Conservation (phyloP, 1,140 invertebrate species). For the Cherax quadricarinatus region DNA sequence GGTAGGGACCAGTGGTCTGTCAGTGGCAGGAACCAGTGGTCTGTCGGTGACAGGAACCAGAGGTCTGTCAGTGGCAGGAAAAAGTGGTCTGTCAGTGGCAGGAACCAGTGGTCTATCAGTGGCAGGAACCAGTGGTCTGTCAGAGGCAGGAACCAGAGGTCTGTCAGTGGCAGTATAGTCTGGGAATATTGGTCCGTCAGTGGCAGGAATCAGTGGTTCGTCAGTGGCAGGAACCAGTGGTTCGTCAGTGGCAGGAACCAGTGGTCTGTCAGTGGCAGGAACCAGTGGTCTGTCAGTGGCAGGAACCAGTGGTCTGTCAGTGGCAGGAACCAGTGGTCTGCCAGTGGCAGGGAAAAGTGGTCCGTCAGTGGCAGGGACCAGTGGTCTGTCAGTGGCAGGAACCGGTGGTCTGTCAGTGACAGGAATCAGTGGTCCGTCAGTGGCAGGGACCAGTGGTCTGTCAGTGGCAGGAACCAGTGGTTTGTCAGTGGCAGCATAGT, state of each 20-base stretch:
- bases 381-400: not conserved
- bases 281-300: not conserved
- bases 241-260: not conserved
- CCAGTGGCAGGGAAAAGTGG: not conserved
- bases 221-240: not conserved
- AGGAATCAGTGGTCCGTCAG: not conserved
- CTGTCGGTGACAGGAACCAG: not conserved
- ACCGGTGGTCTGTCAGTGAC: not conserved
- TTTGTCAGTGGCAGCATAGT: not conserved
- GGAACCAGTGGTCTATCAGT: not conserved
- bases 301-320: not conserved
- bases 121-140: not conserved
- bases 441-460: not conserved
- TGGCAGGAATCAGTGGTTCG: not conserved
- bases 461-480: not conserved
- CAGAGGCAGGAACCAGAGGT: not conserved
- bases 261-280: not conserved
- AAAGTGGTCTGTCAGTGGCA: not conserved
- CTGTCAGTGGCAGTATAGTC: not conserved
- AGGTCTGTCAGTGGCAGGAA: not conserved
- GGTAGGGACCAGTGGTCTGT: slow-evolving; percentile 3
- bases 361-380: not conserved
- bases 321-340: not conserved
- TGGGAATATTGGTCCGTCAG: not conserved
- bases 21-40: not conserved